Evolutionary conservation across 2,888 invertebrate species (phyloP).

Genomic region (Mythimna ferrago): DNA sequence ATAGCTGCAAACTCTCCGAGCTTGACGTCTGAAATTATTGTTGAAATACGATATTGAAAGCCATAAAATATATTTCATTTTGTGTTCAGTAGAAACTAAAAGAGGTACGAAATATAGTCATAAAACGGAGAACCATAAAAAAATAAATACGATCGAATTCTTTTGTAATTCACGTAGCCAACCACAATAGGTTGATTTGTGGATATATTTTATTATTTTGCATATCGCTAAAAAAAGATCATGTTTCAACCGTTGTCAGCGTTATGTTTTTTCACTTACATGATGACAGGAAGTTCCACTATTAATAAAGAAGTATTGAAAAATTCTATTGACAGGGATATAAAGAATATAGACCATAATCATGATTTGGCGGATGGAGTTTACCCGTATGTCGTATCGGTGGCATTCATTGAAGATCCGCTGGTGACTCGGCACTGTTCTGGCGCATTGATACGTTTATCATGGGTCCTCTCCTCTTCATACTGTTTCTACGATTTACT

Average conservation of each 20-base stretch:
- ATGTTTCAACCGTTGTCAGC: constrained; percentile 24
- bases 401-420: constrained; percentile 15
- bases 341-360: constrained; percentile 8
- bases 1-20: not conserved
- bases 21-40: not conserved
- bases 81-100: constrained; percentile 2
- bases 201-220: not conserved
- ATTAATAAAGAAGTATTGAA: constrained; percentile 1
- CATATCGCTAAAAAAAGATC: not conserved
- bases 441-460: constrained; percentile 30
- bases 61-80: constrained; percentile 19
- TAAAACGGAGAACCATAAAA: constrained; percentile 29
- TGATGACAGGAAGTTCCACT: not conserved
- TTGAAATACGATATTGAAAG: constrained; percentile 6
- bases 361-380: constrained; percentile 22
- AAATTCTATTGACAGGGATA: constrained; percentile 5
- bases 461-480: constrained; percentile 48
- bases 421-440: constrained; percentile 47
- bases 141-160: constrained; percentile 1
- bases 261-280: constrained; percentile 15
- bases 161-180: not conserved
- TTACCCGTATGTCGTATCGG: constrained; percentile 27
- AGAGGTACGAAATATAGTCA: constrained; percentile 27
- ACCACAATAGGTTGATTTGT: not conserved
- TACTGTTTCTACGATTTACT: constrained; percentile 40